Conservation (phyloP, 2,797 vertebrate species). For the Pipistrellus nathusii region DNA sequence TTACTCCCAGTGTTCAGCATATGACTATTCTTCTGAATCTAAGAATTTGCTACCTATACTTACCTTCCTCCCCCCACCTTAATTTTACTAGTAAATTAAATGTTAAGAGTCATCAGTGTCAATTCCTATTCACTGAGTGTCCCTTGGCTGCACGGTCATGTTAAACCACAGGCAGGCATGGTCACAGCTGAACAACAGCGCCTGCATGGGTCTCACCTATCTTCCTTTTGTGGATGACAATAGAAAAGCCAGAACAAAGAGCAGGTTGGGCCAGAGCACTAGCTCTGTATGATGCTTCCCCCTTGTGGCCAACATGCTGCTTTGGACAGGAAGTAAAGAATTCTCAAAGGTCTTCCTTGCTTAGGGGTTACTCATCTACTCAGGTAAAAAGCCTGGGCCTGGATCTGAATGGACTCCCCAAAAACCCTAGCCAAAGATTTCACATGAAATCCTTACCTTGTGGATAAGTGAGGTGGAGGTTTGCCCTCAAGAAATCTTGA, state of each 20-base stretch:
- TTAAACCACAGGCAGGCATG: background rate
- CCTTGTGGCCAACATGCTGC: conserved; percentile 84
- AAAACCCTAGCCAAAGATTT: background rate
- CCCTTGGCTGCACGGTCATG: background rate
- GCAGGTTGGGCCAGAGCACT: conserved; percentile 52
- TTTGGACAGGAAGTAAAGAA: background rate
- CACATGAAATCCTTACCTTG: background rate
- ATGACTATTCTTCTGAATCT: conserved; percentile 16
- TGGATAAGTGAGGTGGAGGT: background rate
- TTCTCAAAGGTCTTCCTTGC: background rate
- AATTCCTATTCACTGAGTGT: background rate
- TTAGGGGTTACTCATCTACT: background rate
- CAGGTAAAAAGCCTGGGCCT: background rate
- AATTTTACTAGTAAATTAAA: conserved; percentile 49
- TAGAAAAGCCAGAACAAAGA: conserved; percentile 75
- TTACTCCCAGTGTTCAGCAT: background rate
- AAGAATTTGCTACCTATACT: background rate
- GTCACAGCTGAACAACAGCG: background rate
- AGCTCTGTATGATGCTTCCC: conserved; percentile 87
- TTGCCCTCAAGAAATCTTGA: background rate
- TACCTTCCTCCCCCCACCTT: background rate
- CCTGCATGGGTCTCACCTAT: background rate
- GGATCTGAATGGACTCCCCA: background rate
- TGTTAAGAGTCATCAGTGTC: background rate
- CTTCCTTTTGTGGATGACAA: background rate